Base-by-base conservation (phyloP, 2,113 vertebrate genomes). In the Catharus bicknelli region DNA sequence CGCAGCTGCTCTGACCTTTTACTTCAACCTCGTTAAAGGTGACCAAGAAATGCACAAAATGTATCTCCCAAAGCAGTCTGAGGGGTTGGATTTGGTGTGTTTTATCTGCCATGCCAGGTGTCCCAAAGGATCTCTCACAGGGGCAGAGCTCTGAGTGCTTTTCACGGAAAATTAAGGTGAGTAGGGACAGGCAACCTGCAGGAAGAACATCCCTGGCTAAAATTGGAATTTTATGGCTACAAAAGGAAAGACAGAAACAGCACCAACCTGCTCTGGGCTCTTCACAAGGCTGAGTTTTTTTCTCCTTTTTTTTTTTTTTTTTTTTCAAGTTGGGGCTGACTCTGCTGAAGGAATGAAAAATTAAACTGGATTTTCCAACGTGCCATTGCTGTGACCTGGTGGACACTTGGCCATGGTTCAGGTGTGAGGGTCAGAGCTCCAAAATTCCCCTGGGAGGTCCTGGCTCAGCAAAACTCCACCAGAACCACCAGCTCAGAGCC, bases 1-100 rank as follows among this genome's bases (percentile, higher is more conserved):
- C 15, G 13, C 61, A 76, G 55, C 84, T 57, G 75, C 91, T 83
- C 63, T 94, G 93, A 93, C 93, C 94, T 95, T 93, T 94, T 62
- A 11, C 11, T 1, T 15, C 62, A 95, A 87, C 26, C 63, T 47
- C 8, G 0, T 55, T 68, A 79, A 85, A 94, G 78, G 82, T 73
- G 89, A n/a, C 55, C 34, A n/a, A 42, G 72, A 38, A 36, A 34
- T 25, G 45, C 53, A n/a, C 29, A 2, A 19, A 73, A 36, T 11
- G 0, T 1, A 42, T 17, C 77, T 66, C 84, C 78, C 67, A 29
- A 2, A 68, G 78, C n/a, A 15, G 13, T 21, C 9, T 83, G 16
- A 69, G 67, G 86, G 17, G 47, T 23, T 1, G 48, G 2, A 38
- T 27, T 40, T 47, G 42, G 51, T 51, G 26, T 3, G 0, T 36